Base-by-base conservation (phyloP, 2,888 invertebrate genomes). In the Hirtodrosophila trivittata region DNA sequence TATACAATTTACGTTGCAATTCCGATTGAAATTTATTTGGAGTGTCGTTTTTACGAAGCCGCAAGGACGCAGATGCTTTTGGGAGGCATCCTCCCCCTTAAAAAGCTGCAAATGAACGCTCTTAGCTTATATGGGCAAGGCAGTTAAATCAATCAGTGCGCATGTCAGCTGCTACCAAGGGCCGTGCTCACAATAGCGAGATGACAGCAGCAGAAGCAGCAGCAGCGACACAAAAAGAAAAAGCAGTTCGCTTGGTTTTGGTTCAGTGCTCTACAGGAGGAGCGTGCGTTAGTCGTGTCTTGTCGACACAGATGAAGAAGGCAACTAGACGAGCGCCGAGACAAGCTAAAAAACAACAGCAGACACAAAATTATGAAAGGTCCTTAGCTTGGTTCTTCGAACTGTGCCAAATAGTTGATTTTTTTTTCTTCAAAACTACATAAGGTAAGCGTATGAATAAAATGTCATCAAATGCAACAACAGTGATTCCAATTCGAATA, bases 271-370 rank as follows among this genome's bases (percentile, higher is more conserved):
- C 56, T 62, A 56, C 66, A 65, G 57, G 57, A 58, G 72, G 72
- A 81, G 78, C 66, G 77, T 58, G 86, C 75, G 86, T 72, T 58
- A 57, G 86, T 78, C 78, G 25, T 4, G 80, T 37, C 41, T 41
- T 62, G 47, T 54, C 54, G 45, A 35, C 52, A 45, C 28, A 52
- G 43, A 30, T 25, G 26, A 4, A 41, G 26, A 26, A 38, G 30
- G 18, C 30, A 33, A 39, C 26, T 10, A 26, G 25, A 32, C 25
- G 9, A 33, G 32, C 13, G 26, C 25, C 18, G 18, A 12, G 12
- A 14, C 18, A 3, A 13, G 21, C 30, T 14, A 32, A 59, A 37
- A 12, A 49, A 38, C 21, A 37, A 38, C 25, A 52, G 49, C 50
- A 50, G 59, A 63, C 45, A 47, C 25, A 38, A 38, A 70, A 72